phyloP scores from a whole-genome alignment of 2,113 vertebrate species.

The Hippoglossus stenolepis region DNA sequence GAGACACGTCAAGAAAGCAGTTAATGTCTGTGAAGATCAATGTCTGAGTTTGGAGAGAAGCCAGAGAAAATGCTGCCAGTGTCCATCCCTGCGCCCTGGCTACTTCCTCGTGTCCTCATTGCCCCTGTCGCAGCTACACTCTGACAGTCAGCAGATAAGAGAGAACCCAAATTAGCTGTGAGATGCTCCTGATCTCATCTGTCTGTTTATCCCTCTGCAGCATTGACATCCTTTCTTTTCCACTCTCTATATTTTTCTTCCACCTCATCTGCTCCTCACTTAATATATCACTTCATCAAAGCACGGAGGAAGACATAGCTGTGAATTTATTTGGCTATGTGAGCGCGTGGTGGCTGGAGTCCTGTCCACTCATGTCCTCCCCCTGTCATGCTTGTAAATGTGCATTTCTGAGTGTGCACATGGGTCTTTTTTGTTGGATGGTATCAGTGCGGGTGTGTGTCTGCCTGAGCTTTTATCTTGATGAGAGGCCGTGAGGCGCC shows the following conservation, averaged over 20 bases:
- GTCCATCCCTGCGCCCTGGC: conserved; percentile 33
- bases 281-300: conserved; percentile 27
- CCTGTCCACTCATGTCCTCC: background rate
- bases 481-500: conserved; percentile 66
- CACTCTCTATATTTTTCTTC: conserved; percentile 11
- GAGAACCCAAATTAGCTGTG: conserved; percentile 2
- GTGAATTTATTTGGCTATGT: conserved; percentile 18
- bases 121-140: conserved; percentile 16
- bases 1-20: conserved; percentile 1
- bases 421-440: conserved; percentile 10
- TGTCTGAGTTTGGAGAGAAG: conserved; percentile 48
- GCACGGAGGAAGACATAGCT: conserved; percentile 11
- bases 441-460: conserved; percentile 30
- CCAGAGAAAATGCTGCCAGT: conserved; percentile 56
- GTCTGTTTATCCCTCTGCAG: conserved; percentile 7
- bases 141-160: conserved; percentile 36
- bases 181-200: background rate
- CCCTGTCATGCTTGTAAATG: conserved; percentile 20
- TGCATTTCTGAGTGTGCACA: conserved; percentile 13
- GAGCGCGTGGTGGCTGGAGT: conserved; percentile 3
- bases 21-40: conserved; percentile 52
- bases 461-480: conserved; percentile 80
- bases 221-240: background rate
- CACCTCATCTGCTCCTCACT: conserved; percentile 10
- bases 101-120: conserved; percentile 44